Evolutionary conservation across 2,797 vertebrate genomes (phyloP), one percentile per base, ranked within the genome.

Genomic region (Amniataba percoides): DNA sequence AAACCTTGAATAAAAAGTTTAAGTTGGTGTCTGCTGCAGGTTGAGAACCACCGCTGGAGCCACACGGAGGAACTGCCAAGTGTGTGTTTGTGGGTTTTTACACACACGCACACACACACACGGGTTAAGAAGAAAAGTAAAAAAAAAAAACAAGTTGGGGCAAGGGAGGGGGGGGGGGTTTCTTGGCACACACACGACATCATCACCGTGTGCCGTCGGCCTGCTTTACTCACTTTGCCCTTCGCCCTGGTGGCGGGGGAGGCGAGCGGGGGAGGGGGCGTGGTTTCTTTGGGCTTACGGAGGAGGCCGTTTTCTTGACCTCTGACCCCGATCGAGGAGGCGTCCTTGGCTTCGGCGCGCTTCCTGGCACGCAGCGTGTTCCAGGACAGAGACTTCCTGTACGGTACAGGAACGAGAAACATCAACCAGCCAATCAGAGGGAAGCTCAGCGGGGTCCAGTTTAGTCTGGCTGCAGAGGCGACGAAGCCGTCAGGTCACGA

Each of bases 341-440:
- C 45, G 2, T 92, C 89, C 85, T 86, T 89, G 73, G 89, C 88
- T 93, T 98, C 97, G 5, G 95, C 96, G 90, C 97, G 96, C 95
- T 99, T 99, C 97, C 97, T 96, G 94, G 98, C 96, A 76, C 98
- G 98, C 92, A 99, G 97, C 68, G 98, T 99, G 92, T 99, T 98
- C 98, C 98, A 99, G 63, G 98, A 99, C 90, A 98, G 96, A 94
- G 98, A 99, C 96, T 99, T 99, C 98, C 98, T 99, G 97, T 97
- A 64, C 83, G 77, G 87, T 88, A 91, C 89, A 89, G 87, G 79
- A 91, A 93, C 81, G 62, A 91, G 62, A 91, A 74, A 91, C 72
- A 74, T 90, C 91, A 93, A 86, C 49, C 85, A 82, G 74, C 83
- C 88, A 89, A 88, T 94, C 85, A 87, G 82, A 88, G 70, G 71